Percentiles rank a stretch among this genome's conserved stretches.
These are phyloP conservation scores for Pilophorus perplexus DNA, from an alignment of 2,888 invertebrate genomes.

Conservation along the genomic window DNA sequence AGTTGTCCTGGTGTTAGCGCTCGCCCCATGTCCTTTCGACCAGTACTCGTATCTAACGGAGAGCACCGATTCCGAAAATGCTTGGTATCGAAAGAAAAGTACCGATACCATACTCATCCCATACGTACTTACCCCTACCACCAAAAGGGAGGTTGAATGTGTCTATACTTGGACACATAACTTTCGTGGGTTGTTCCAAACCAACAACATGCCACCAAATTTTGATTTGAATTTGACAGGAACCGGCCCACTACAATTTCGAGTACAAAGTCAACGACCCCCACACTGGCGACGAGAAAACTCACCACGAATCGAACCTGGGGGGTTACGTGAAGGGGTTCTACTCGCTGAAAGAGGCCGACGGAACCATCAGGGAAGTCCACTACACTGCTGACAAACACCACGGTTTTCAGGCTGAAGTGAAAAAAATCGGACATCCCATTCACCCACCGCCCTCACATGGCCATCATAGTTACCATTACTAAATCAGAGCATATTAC, in stretches of 20 bases:
- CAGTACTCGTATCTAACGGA: too few relatives aligned
- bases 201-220: too few relatives aligned
- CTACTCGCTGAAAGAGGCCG: slow-evolving; percentile 40
- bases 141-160: too few relatives aligned
- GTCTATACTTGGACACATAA: too few relatives aligned
- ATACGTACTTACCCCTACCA: too few relatives aligned
- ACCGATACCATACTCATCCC: too few relatives aligned
- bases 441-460: slow-evolving; percentile 15
- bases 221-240: slow-evolving; percentile 27
- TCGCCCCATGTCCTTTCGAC: too few relatives aligned
- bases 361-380: too few relatives aligned
- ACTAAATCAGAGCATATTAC: neutral
- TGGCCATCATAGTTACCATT: neutral
- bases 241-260: slow-evolving; percentile 38
- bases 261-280: slow-evolving; percentile 39
- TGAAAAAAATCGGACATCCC: slow-evolving; percentile 46
- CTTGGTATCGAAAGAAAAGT: too few relatives aligned
- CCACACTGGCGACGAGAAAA: slow-evolving; percentile 41
- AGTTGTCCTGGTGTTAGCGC: too few relatives aligned
- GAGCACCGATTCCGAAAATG: too few relatives aligned
- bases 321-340: slow-evolving; percentile 40
- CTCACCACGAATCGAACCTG: slow-evolving; percentile 30
- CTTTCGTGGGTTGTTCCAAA: too few relatives aligned
- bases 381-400: slow-evolving; percentile 40
- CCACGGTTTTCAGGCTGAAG: slow-evolving; percentile 33